Percentiles rank a stretch among this genome's conserved stretches.
These are phyloP conservation scores for zebrafish (Danio rerio) DNA, from an alignment of 2,113 vertebrate genomes.

Conservation along the genomic window DNA sequence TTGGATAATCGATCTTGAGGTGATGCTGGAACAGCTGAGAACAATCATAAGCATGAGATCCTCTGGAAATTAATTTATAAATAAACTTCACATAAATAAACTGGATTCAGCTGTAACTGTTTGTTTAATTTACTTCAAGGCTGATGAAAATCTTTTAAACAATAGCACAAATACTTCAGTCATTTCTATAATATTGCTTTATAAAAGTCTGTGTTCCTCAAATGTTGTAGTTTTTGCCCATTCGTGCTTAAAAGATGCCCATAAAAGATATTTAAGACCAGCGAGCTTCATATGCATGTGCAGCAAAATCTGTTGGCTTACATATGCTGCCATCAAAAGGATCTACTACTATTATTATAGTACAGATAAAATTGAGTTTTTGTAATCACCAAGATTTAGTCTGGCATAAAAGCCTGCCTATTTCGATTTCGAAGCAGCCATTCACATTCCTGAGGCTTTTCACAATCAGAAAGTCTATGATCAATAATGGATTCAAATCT, in stretches of 20 bases:
- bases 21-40: no score
- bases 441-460: conserved; percentile 16
- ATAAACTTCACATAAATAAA: no score
- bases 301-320: background rate
- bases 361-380: background rate
- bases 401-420: background rate
- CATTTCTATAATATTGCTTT: background rate
- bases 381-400: background rate
- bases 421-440: conserved; percentile 21
- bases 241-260: no score
- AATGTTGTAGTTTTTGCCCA: background rate
- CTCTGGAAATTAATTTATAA: no score
- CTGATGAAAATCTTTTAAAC: background rate
- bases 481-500: conserved; percentile 75
- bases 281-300: background rate
- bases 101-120: background rate
- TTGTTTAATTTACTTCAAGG: background rate
- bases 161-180: background rate
- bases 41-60: no score
- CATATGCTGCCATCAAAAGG: background rate
- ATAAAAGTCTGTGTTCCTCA: background rate
- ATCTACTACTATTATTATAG: background rate
- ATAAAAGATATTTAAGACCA: no score
- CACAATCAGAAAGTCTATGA: conserved; percentile 40
- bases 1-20: no score